Evolutionary conservation across 2,113 vertebrate genomes (phyloP).

Genomic region (Poeciliopsis retropinna): DNA sequence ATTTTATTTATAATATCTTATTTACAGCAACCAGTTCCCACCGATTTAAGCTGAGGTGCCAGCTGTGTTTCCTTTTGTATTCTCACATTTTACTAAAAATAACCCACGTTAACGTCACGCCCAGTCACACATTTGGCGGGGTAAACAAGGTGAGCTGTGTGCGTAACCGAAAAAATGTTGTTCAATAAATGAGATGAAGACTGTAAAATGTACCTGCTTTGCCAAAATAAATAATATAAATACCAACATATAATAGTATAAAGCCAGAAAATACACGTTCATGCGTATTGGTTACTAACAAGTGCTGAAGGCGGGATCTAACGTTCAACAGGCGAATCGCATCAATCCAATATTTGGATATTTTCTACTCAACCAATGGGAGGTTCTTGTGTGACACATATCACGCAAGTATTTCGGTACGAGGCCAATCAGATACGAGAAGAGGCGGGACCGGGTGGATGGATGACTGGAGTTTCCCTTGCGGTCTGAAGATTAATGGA

Average conservation of each 20-base stretch:
- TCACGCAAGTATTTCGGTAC: background rate
- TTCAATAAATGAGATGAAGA: background rate
- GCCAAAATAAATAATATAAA: background rate
- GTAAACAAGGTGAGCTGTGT: conserved; percentile 48
- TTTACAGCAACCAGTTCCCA: background rate
- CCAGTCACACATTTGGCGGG: conserved; percentile 74
- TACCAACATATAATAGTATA: background rate
- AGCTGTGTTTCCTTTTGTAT: conserved; percentile 51
- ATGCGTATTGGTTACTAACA: conserved; percentile 56
- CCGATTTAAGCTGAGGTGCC: background rate
- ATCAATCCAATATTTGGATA: conserved; percentile 36
- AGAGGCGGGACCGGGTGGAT: conserved; percentile 56
- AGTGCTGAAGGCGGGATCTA: conserved; percentile 59
- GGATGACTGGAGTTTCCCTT: conserved; percentile 83
- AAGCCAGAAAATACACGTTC: conserved; percentile 4
- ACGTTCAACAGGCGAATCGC: conserved; percentile 61
- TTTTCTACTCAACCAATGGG: conserved; percentile 58
- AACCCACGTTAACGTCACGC: conserved; percentile 69
- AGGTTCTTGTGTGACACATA: background rate
- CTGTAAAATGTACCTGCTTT: background rate
- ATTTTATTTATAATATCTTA: background rate
- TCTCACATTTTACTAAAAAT: conserved; percentile 81
- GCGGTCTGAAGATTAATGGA: conserved; percentile 82
- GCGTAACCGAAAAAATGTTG: conserved; percentile 8
- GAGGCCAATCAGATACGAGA: conserved; percentile 51